Percentiles rank a stretch among this genome's conserved stretches.
Conservation (phyloP, 2,797 vertebrate species). For the Eupleurogrammus muticus region DNA sequence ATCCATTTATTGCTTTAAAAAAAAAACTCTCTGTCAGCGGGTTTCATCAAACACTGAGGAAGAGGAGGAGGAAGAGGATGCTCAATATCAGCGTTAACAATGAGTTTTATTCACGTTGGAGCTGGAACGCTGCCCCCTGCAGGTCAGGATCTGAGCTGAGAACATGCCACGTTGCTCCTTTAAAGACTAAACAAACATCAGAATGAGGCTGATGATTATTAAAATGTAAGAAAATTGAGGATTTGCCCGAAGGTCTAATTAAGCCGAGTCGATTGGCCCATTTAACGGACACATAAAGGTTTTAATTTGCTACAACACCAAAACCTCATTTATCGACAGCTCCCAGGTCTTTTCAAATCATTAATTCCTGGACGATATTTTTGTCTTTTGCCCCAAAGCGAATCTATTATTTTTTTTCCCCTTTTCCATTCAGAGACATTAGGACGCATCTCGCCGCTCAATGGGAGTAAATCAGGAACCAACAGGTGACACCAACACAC, state of each 20-base stretch:
- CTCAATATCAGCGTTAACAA: too few relatives aligned
- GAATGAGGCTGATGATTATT: neutral
- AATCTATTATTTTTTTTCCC: slow-evolving; percentile 11
- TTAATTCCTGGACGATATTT: slow-evolving; percentile 31
- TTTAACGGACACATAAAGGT: slow-evolving; percentile 28
- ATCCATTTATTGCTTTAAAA: neutral
- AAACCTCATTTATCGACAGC: slow-evolving; percentile 59
- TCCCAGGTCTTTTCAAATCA: slow-evolving; percentile 19
- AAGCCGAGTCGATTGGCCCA: slow-evolving; percentile 18
- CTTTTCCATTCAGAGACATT: neutral
- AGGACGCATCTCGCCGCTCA: neutral
- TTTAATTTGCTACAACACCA: slow-evolving; percentile 54
- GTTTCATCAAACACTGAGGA: neutral
- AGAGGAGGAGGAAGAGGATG: neutral
- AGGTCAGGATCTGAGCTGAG: too few relatives aligned
- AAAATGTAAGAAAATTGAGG: neutral
- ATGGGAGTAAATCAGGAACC: neutral
- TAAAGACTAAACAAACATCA: neutral
- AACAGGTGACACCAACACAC: neutral
- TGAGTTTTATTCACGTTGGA: too few relatives aligned
- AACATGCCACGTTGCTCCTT: too few relatives aligned
- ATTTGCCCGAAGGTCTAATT: slow-evolving; percentile 45
- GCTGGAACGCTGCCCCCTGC: too few relatives aligned
- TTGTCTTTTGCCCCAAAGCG: slow-evolving; percentile 22
- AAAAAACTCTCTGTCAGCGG: neutral